phyloP scores from a whole-genome alignment of 2,797 vertebrate genomes.

The Buceros bicornis region DNA sequence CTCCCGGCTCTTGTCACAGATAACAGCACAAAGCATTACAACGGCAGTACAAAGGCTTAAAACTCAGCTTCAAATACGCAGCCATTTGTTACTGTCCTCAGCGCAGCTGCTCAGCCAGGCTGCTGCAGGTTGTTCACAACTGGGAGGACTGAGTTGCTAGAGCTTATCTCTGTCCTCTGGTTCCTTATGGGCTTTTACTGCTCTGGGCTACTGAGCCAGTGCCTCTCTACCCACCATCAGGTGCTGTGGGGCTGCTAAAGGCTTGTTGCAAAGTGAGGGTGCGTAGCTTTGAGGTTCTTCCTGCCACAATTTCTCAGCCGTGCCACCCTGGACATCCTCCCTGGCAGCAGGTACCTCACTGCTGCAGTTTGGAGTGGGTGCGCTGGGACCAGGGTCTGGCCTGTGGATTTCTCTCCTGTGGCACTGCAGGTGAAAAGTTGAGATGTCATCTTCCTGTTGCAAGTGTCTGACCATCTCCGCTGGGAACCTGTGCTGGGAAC shows the following conservation, averaged over 20 bases:
- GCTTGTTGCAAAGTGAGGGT: rapidly evolving
- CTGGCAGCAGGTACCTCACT: neutral
- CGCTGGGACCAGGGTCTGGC: neutral
- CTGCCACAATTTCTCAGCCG: neutral
- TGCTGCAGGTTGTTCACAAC: neutral
- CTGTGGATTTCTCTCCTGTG: neutral
- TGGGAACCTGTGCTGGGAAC: neutral
- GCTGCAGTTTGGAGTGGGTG: neutral
- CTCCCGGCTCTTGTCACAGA: slow-evolving; percentile 50
- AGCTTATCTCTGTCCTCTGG: neutral
- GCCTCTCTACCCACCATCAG: neutral
- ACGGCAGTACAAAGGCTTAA: neutral
- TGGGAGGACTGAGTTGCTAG: neutral
- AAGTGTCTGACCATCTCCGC: neutral
- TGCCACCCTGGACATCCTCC: neutral
- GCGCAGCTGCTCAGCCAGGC: neutral
- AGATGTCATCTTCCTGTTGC: neutral
- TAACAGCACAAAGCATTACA: slow-evolving; percentile 34
- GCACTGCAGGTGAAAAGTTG: neutral
- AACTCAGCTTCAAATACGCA: neutral
- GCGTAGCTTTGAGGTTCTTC: neutral
- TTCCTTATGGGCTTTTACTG: neutral
- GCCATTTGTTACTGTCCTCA: slow-evolving; percentile 31
- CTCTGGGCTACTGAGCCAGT: neutral
- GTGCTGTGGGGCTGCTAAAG: neutral